Conservation (phyloP, 2,888 invertebrate genomes). For the Calliopum simillimum region DNA sequence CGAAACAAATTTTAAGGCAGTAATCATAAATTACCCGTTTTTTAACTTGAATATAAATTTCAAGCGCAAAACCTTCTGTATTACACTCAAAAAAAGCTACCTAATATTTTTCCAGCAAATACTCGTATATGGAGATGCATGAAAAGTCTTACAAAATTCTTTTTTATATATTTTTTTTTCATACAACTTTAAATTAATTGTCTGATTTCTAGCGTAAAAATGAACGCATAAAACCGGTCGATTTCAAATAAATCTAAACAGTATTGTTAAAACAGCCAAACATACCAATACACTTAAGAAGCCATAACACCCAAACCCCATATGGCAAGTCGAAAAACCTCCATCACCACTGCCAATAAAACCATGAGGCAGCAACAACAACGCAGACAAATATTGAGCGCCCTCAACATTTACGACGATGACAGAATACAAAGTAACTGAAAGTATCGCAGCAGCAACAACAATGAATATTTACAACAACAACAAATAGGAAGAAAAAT, state of each 20-base stretch:
- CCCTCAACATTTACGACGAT: conserved; percentile 54
- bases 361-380: background rate
- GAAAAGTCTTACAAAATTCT: no score
- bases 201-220: background rate
- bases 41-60: no score
- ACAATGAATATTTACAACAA: conserved; percentile 5
- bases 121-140: no score
- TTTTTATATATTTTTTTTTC: no score
- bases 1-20: no score
- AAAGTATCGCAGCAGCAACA: conserved; percentile 56
- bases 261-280: background rate
- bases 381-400: conserved; percentile 40
- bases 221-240: conserved; percentile 14
- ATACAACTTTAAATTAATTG: background rate
- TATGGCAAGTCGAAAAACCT: background rate
- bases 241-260: conserved; percentile 18
- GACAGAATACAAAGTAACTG: conserved; percentile 67
- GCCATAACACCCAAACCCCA: conserved; percentile 6
- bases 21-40: no score
- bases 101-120: no score
- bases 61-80: no score
- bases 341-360: conserved; percentile 14
- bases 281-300: conserved; percentile 25
- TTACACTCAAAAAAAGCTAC: no score
- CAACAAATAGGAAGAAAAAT: background rate